Conservation (phyloP, 2,113 vertebrate genomes). For the Lamprologus sp. region DNA sequence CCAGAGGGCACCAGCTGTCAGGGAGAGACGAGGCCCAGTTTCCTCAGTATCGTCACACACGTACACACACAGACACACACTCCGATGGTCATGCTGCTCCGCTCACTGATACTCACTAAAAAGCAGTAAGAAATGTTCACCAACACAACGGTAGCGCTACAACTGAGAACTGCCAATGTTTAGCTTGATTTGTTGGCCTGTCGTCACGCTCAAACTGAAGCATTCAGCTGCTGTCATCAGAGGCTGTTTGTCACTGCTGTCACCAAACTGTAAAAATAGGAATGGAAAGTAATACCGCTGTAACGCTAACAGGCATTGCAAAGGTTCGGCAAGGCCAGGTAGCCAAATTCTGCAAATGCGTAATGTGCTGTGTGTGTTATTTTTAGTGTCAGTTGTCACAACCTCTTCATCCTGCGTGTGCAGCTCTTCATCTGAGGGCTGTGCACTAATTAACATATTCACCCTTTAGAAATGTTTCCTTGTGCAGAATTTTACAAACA, state of each 20-base stretch:
- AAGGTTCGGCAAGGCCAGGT: neutral
- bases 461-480: neutral
- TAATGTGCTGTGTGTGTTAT: neutral
- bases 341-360: neutral
- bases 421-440: neutral
- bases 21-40: conserved; percentile 57
- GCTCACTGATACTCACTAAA: neutral
- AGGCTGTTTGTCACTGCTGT: neutral
- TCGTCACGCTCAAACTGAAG: neutral
- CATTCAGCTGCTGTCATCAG: neutral
- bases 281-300: neutral
- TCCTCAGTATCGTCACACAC: conserved; percentile 21
- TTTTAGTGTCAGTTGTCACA: conserved; percentile 2
- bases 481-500: neutral
- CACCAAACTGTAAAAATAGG: conserved; percentile 36
- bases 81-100: neutral
- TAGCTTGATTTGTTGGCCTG: neutral
- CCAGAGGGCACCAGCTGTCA: conserved; percentile 70
- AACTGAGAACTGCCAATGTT: neutral
- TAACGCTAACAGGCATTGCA: neutral
- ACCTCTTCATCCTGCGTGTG: neutral
- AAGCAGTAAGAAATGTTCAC: neutral
- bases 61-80: neutral
- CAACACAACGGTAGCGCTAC: neutral
- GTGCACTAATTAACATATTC: neutral